Conservation (phyloP, 1,140 invertebrate species). For the Caenorhabditis briggsae region DNA sequence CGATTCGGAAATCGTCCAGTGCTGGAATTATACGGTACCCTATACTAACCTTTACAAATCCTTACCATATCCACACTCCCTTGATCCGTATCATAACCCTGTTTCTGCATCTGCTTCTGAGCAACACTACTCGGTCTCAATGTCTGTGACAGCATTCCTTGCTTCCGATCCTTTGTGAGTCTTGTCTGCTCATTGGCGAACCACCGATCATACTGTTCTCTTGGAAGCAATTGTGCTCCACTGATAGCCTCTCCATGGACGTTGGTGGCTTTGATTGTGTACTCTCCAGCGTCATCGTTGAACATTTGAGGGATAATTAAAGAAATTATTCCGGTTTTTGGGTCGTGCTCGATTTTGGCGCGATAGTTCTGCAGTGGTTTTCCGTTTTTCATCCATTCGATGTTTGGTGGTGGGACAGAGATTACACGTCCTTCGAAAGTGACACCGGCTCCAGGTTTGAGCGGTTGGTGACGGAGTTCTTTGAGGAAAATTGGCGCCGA, state of each 20-base stretch:
- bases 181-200: conserved; percentile 70
- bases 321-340: conserved; percentile 72
- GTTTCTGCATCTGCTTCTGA: conserved; percentile 60
- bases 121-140: conserved; percentile 59
- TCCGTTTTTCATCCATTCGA: conserved; percentile 94
- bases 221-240: conserved; percentile 69
- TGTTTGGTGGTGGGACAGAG: conserved; percentile 70
- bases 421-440: conserved; percentile 75
- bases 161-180: conserved; percentile 73
- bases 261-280: conserved; percentile 90
- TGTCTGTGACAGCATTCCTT: conserved; percentile 66
- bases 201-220: conserved; percentile 75
- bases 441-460: conserved; percentile 68
- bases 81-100: conserved; percentile 55
- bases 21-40: neutral
- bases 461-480: conserved; percentile 74
- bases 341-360: conserved; percentile 80
- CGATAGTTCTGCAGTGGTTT: conserved; percentile 82
- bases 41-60: neutral
- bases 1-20: conserved; percentile 72
- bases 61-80: conserved; percentile 48
- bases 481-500: conserved; percentile 76
- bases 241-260: conserved; percentile 81
- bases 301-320: conserved; percentile 75
- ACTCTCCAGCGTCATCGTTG: conserved; percentile 79